Evolutionary conservation across 2,888 invertebrate species (phyloP).

Genomic region (Hipparchia sbordonii): DNA sequence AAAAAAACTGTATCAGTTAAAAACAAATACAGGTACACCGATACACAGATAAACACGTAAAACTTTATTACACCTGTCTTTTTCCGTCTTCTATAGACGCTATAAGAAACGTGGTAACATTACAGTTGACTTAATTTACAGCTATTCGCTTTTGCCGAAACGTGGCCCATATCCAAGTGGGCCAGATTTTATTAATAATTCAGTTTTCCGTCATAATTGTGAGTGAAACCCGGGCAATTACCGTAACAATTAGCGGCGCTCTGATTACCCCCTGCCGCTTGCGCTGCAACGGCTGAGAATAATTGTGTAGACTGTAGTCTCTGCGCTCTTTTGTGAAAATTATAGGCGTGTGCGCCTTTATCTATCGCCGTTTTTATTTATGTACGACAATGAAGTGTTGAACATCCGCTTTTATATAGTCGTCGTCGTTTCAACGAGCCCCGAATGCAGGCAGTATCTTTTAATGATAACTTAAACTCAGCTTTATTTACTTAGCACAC

Average conservation of each 20-base stretch:
- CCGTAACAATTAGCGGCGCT: slow-evolving; percentile 75
- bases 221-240: slow-evolving; percentile 79
- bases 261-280: slow-evolving; percentile 58
- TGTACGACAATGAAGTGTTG: background rate
- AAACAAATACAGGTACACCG: no score
- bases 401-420: no score
- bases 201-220: slow-evolving; percentile 77
- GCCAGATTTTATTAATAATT: slow-evolving; percentile 62
- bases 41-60: no score
- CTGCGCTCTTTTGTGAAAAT: slow-evolving; percentile 29
- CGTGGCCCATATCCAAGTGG: slow-evolving; percentile 38
- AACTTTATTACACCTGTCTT: no score
- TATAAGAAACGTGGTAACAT: no score
- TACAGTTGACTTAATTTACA: slow-evolving; percentile 25
- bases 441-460: no score
- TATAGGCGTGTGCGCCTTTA: slow-evolving; percentile 10
- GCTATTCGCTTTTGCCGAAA: slow-evolving; percentile 32
- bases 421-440: no score
- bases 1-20: background rate
- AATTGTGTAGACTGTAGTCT: slow-evolving; percentile 34
- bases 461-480: no score
- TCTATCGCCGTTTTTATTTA: background rate
- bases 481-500: no score
- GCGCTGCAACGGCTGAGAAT: slow-evolving; percentile 34
- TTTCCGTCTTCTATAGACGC: no score